phyloP scores from a whole-genome alignment of 2,113 vertebrate genomes.

The Elaphurus davidianus region DNA sequence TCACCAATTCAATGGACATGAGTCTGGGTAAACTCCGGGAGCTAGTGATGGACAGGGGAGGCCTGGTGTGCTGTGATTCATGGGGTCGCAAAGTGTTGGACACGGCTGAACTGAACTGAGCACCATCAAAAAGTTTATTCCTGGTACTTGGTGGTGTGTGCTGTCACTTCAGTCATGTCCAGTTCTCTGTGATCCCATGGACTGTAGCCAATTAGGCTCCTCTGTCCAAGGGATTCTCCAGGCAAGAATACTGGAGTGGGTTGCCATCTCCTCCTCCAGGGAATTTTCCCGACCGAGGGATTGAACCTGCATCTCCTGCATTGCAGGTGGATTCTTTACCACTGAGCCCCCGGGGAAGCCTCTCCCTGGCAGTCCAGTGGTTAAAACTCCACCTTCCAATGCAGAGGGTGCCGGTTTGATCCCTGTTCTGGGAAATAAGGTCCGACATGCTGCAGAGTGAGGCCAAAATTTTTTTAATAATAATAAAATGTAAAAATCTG shows the following conservation, averaged over 20 bases:
- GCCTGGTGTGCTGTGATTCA: neutral
- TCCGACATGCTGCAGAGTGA: neutral
- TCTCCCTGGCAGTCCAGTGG: neutral
- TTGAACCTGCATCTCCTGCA: neutral
- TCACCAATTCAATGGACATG: neutral
- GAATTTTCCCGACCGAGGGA: neutral
- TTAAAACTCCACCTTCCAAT: neutral
- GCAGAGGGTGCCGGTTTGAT: neutral
- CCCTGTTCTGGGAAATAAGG: neutral
- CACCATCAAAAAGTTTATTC: neutral
- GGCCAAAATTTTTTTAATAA: neutral
- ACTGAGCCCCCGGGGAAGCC: neutral
- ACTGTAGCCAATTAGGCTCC: neutral
- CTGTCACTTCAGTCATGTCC: neutral
- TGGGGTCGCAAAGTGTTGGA: neutral
- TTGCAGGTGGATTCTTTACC: neutral
- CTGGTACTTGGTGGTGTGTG: neutral
- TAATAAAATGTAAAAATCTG: neutral
- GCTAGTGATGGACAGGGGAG: neutral
- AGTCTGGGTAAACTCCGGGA: neutral
- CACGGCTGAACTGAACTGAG: neutral
- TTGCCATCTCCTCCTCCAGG: neutral
- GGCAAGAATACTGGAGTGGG: neutral
- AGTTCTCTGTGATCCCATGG: neutral
- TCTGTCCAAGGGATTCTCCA: neutral